Conservation (phyloP, 2,888 invertebrate species). For the Arenicola marina region DNA sequence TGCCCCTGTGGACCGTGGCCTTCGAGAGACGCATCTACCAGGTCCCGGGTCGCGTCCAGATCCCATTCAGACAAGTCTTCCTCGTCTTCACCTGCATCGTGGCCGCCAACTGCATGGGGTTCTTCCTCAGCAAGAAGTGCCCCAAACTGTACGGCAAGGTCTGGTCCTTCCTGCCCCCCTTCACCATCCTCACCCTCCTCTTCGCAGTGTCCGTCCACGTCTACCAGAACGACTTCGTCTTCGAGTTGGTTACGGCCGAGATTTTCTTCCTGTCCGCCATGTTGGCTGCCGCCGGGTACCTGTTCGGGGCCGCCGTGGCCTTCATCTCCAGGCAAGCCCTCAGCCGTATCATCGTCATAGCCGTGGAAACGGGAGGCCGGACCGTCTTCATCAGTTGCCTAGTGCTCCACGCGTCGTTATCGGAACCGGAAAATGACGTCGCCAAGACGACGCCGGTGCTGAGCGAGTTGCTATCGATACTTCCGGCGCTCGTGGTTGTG, state of each 20-base stretch:
- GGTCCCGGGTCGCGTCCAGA: conserved; percentile 10
- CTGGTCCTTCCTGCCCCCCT: conserved; percentile 18
- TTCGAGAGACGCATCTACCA: conserved; percentile 19
- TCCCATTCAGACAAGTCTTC: conserved; percentile 22
- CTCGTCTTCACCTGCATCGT: conserved; percentile 15
- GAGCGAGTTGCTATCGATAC: conserved; percentile 6
- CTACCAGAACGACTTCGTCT: conserved; percentile 10
- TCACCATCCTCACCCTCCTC: conserved; percentile 19
- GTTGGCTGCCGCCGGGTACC: conserved; percentile 8
- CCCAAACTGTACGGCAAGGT: conserved; percentile 9
- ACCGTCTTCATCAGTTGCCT: conserved; percentile 12
- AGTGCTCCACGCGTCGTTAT: conserved; percentile 6
- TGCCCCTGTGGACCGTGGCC: conserved; percentile 23
- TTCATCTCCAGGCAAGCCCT: conserved; percentile 12
- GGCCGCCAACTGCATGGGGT: conserved; percentile 8
- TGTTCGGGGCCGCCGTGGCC: conserved; percentile 6
- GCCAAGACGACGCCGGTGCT: conserved; percentile 15
- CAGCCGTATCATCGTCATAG: conserved; percentile 1
- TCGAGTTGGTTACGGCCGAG: conserved; percentile 8
- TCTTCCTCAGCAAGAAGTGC: conserved; percentile 9
- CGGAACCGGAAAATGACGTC: conserved; percentile 16
- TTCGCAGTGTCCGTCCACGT: conserved; percentile 8
- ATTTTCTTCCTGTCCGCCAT: conserved; percentile 4
- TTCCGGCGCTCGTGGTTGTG: conserved; percentile 11
- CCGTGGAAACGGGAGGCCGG: conserved; percentile 14